Percentiles rank a stretch among this genome's conserved stretches.
These are phyloP conservation scores for Beris morrisii DNA, from an alignment of 2,888 invertebrate genomes.

Conservation along the genomic window DNA sequence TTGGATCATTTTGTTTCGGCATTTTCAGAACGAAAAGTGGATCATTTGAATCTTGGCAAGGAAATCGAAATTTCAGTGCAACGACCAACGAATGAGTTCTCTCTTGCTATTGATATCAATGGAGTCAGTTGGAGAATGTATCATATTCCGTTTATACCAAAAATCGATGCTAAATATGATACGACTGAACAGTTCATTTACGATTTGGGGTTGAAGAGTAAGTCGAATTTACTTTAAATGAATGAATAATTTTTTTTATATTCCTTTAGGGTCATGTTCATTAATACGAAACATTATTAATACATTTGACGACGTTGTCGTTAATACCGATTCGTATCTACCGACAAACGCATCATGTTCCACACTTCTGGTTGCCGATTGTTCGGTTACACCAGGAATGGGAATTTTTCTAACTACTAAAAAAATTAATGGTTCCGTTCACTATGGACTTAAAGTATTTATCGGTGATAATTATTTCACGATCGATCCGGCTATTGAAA, in stretches of 20 bases:
- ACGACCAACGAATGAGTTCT: slow-evolving; percentile 51
- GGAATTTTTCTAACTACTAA: slow-evolving; percentile 51
- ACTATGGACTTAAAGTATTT: slow-evolving; percentile 51
- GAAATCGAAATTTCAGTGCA: slow-evolving; percentile 51
- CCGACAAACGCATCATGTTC: slow-evolving; percentile 34
- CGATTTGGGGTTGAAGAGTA: slow-evolving; percentile 52
- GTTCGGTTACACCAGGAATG: slow-evolving; percentile 51
- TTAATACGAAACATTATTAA: slow-evolving; percentile 54
- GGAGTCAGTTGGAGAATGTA: slow-evolving; percentile 53
- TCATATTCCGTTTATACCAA: slow-evolving; percentile 54
- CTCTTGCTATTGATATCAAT: slow-evolving; percentile 51
- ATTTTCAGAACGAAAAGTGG: slow-evolving; percentile 49
- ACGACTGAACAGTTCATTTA: slow-evolving; percentile 52
- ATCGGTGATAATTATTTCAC: slow-evolving; percentile 53
- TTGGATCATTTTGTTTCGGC: slow-evolving; percentile 54
- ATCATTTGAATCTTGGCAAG: slow-evolving; percentile 50
- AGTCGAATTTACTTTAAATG: slow-evolving; percentile 38
- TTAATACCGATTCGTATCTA: slow-evolving; percentile 43
- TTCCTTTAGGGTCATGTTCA: slow-evolving; percentile 50
- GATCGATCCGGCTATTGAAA: slow-evolving; percentile 42
- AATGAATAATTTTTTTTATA: slow-evolving; percentile 19
- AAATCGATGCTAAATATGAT: slow-evolving; percentile 54
- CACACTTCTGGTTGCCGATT: slow-evolving; percentile 50
- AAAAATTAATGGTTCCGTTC: neutral
- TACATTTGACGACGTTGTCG: slow-evolving; percentile 53